Conservation (phyloP, 2,113 vertebrate species). For the Pungitius pungitius region DNA sequence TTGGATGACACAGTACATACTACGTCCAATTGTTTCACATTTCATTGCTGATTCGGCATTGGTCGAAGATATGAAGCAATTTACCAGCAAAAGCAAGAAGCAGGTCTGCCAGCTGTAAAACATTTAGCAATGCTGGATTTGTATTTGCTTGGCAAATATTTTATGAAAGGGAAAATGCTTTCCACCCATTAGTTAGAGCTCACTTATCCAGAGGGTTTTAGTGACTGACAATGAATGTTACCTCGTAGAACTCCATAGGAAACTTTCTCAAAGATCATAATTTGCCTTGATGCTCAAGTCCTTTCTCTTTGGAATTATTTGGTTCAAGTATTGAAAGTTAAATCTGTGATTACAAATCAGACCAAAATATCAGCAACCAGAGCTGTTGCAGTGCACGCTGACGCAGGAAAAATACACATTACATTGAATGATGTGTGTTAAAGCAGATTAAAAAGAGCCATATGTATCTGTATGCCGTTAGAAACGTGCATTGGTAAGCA, state of each 20-base stretch:
- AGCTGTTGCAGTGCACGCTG: background rate
- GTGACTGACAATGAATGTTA: background rate
- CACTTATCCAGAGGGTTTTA: background rate
- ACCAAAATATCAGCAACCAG: background rate
- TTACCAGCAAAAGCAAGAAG: background rate
- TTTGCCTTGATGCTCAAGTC: slow-evolving; percentile 15
- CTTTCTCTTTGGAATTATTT: slow-evolving; percentile 40
- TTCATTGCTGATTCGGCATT: background rate
- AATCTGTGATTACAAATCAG: background rate
- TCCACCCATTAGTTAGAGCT: background rate
- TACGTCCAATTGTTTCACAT: background rate
- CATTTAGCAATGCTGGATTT: background rate
- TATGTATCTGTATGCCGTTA: no score
- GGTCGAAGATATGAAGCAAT: background rate
- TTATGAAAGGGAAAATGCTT: background rate
- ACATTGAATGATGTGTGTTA: no score
- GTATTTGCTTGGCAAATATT: background rate
- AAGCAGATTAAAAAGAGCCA: no score
- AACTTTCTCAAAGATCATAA: background rate
- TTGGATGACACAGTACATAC: background rate
- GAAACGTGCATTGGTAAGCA: no score
- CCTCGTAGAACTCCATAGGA: slow-evolving; percentile 12
- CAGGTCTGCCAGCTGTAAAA: background rate
- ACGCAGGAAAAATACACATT: no score
- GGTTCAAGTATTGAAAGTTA: slow-evolving; percentile 22